Percentiles rank a stretch among this genome's conserved stretches.
phyloP scores from a whole-genome alignment of 2,113 vertebrate species.

The Todiramphus chloris region DNA sequence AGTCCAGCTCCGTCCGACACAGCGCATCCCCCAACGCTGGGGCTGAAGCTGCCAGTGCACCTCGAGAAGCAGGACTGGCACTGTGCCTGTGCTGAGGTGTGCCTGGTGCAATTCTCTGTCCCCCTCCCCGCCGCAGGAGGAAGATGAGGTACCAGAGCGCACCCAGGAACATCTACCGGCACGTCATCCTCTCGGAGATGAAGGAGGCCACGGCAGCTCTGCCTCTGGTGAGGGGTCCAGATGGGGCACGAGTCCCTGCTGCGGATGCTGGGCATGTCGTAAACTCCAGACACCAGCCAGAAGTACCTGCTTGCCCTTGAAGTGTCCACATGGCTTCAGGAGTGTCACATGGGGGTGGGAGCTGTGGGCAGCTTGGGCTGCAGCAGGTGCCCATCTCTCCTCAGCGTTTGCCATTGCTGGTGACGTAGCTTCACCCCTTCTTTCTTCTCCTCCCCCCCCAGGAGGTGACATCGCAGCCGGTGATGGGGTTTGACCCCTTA shows the following conservation, averaged over 20 bases:
- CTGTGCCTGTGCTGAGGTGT: not conserved
- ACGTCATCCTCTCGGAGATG: slow-evolving; percentile 93
- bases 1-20: not conserved
- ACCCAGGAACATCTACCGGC: slow-evolving; percentile 92
- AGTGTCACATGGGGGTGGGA: not conserved
- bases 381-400: not conserved
- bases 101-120: not conserved
- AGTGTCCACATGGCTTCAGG: not conserved
- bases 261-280: rapidly evolving
- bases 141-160: slow-evolving; percentile 92
- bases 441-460: slow-evolving; percentile 53
- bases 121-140: slow-evolving; percentile 70
- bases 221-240: slow-evolving; percentile 83
- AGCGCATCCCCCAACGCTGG: not conserved
- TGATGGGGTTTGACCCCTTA: slow-evolving; percentile 94
- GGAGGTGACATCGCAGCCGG: slow-evolving; percentile 93
- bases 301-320: rapidly evolving
- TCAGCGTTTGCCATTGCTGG: rapidly evolving
- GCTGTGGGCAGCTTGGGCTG: not conserved
- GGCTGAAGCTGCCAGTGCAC: not conserved
- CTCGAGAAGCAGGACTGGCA: not conserved
- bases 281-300: not conserved
- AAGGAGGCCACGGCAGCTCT: slow-evolving; percentile 90
- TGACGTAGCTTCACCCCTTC: not conserved
- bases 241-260: not conserved